phyloP scores from a whole-genome alignment of 2,888 invertebrate genomes.

The Hypsopygia costalis region DNA sequence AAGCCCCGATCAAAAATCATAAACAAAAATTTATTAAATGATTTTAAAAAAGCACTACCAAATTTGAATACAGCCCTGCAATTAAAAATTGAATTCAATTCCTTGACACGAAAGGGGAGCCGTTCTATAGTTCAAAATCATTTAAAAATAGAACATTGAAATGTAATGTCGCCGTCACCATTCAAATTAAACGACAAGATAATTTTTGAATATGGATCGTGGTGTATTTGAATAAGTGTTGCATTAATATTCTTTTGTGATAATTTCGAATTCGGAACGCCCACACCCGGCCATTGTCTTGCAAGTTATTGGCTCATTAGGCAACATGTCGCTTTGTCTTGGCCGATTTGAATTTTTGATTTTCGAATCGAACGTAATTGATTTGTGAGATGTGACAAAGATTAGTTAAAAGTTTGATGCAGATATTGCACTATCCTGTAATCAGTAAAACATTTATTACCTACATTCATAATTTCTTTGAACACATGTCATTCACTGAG shows the following conservation, averaged over 20 bases:
- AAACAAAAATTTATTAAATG: constrained; percentile 63
- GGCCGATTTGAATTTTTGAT: constrained; percentile 74
- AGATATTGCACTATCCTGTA: too few relatives aligned
- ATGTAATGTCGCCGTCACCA: constrained; percentile 62
- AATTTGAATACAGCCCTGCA: constrained; percentile 61
- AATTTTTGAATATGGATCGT: constrained; percentile 73
- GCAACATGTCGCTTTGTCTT: constrained; percentile 66
- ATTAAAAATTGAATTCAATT: constrained; percentile 35
- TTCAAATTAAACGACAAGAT: constrained; percentile 68
- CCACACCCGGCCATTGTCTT: constrained; percentile 74
- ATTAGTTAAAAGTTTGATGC: background rate
- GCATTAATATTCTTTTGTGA: constrained; percentile 79
- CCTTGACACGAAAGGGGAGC: constrained; percentile 28
- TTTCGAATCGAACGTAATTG: constrained; percentile 69
- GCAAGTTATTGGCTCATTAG: constrained; percentile 79
- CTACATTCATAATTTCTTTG: too few relatives aligned
- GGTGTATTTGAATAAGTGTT: constrained; percentile 77
- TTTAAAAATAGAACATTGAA: constrained; percentile 41
- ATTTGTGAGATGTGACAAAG: constrained; percentile 38
- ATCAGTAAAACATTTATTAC: too few relatives aligned
- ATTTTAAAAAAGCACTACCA: constrained; percentile 45
- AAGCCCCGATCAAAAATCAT: constrained; percentile 56
- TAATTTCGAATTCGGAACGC: constrained; percentile 73
- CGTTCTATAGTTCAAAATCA: constrained; percentile 44
- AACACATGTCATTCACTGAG: too few relatives aligned